Base-by-base conservation (phyloP, 92 coral and sea anemone species). In the Epizoanthus stellaris region DNA sequence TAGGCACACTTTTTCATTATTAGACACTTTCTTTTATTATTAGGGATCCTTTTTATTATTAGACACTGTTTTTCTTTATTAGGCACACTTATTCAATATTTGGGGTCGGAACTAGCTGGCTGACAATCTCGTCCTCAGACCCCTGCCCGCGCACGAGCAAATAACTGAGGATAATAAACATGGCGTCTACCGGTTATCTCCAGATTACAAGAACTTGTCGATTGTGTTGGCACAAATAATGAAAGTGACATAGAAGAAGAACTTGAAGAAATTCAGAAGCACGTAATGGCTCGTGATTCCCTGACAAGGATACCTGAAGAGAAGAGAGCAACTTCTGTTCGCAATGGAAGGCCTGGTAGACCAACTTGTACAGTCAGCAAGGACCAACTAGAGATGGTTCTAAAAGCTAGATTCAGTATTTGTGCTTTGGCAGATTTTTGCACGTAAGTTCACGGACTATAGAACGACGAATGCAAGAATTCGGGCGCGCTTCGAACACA, bases 271-370 rank as follows among this genome's bases (percentile, higher is more conserved):
- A 59, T 87, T 20, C 75, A 63, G 67, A 77, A 73, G 83, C 83
- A 81, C n/a, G 53, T 81, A 9, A 68, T 34, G 62, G 58, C 69
- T 57, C 58, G 72, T 49, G 87, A 82, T 87, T 59, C 90, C 25
- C 69, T 71, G 75, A 82, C 90, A 87, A 73, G 82, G 60, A 63
- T 87, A 74, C 90, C 90, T 58, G 90, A 87, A 47, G 82, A 66
- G 56, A 57, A 56, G 19, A 80, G 81, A 87, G 70, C 52, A 86
- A 79, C 23, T 49, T 34, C 71, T 58, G 63, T 80, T 47, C 68
- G 60, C 66, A 88, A 79, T 53, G 84, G 85, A 30, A 88, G 57
- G 17, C 91, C 91, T 56, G 85, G 91, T 15, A 76, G 91, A 45
- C 91, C 91, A 83, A 62, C 79, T 34, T 45, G n/a, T 62, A 21